A percentile compares a stretch with the other conserved stretches of the same genome.
phyloP scores from a whole-genome alignment of 1,140 invertebrate genomes.

The Trichogramma pretiosum region DNA sequence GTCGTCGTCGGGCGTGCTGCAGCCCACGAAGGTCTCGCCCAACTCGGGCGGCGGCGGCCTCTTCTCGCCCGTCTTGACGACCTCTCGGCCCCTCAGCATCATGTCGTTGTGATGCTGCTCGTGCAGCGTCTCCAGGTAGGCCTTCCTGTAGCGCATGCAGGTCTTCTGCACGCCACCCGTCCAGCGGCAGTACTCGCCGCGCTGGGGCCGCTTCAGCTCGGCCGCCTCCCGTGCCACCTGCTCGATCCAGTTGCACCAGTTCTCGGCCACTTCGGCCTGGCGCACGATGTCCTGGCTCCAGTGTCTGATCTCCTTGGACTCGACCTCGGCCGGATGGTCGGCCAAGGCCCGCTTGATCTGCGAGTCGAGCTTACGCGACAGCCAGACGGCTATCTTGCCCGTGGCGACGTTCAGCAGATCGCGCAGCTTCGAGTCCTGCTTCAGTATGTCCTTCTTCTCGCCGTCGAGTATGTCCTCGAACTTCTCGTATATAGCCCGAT shows the following conservation, averaged over 20 bases:
- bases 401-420: constrained; percentile 27
- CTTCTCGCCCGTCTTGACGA: constrained; percentile 25
- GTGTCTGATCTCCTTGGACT: constrained; percentile 24
- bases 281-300: constrained; percentile 26
- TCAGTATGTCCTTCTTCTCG: constrained; percentile 18
- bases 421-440: constrained; percentile 4
- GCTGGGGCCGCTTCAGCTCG: constrained; percentile 19
- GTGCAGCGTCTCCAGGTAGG: constrained; percentile 27
- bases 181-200: constrained; percentile 27
- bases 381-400: constrained; percentile 32
- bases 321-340: constrained; percentile 21
- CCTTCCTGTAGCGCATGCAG: constrained; percentile 23
- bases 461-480: constrained; percentile 13
- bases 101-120: constrained; percentile 25
- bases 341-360: constrained; percentile 21
- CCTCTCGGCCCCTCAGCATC: constrained; percentile 20
- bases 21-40: no score
- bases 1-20: no score
- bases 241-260: constrained; percentile 28
- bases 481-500: constrained; percentile 28
- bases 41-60: not conserved
- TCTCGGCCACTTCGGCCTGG: constrained; percentile 18
- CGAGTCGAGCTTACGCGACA: constrained; percentile 22
- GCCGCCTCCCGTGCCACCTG: constrained; percentile 21
- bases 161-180: constrained; percentile 23